Conservation (phyloP, 1,140 invertebrate genomes). For the Branchinecta lynchi region DNA sequence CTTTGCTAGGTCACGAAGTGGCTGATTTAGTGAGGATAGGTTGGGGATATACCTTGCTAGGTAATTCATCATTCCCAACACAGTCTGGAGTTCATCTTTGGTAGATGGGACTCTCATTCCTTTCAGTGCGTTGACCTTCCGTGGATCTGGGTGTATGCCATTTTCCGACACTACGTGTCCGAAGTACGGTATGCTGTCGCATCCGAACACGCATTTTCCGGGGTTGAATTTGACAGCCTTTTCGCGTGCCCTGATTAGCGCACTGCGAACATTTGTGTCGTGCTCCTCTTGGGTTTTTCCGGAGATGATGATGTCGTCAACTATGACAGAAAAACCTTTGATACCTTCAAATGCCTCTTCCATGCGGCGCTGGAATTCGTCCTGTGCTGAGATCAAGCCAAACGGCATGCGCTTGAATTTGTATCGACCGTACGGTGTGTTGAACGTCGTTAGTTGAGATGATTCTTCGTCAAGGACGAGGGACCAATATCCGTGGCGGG, state of each 20-base stretch:
- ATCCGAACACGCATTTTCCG: conserved; percentile 12
- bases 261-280: not conserved
- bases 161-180: conserved; percentile 15
- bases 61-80: too few species aligned
- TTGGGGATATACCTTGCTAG: too few species aligned
- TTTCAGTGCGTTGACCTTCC: conserved; percentile 1
- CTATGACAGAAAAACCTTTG: not conserved
- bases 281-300: conserved; percentile 5
- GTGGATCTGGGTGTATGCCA: conserved; percentile 14
- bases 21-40: too few species aligned
- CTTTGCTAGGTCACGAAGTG: too few species aligned
- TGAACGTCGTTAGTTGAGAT: conserved; percentile 32
- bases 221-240: conserved; percentile 11
- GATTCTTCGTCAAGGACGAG: conserved; percentile 30
- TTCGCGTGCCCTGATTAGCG: not conserved
- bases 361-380: conserved; percentile 18
- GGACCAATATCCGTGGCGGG: conserved; percentile 32
- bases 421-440: conserved; percentile 31
- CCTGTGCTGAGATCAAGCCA: conserved; percentile 25
- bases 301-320: conserved; percentile 17
- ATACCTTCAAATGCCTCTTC: too few species aligned
- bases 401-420: conserved; percentile 31
- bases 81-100: too few species aligned
- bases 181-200: conserved; percentile 6
- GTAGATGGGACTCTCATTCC: too few species aligned